A percentile compares a stretch with the other conserved stretches of the same genome.
Evolutionary conservation across 2,888 invertebrate species (phyloP).

Genomic region (Argyra leucocephala): DNA sequence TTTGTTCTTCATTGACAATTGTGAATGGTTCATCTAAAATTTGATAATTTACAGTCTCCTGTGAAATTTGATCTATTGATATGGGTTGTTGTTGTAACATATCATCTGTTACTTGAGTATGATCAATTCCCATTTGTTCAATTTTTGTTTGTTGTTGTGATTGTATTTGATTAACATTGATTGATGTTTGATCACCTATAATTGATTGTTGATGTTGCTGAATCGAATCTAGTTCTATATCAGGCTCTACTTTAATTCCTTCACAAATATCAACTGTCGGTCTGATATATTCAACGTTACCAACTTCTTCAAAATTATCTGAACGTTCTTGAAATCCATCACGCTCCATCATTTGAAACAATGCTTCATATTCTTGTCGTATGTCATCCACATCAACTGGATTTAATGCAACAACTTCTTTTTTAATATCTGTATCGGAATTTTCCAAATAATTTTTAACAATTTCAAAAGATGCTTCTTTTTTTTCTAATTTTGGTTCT

Average conservation of each 20-base stretch:
- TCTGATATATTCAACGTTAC: constrained; percentile 2
- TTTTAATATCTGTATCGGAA: constrained; percentile 20
- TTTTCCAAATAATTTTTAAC: constrained; percentile 21
- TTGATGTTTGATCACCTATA: neutral
- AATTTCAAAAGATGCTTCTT: constrained; percentile 11
- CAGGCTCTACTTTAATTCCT: neutral
- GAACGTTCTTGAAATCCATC: constrained; percentile 17
- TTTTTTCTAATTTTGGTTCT: constrained; percentile 5
- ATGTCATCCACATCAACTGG: constrained; percentile 20
- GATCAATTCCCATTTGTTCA: neutral
- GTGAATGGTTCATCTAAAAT: constrained; percentile 16
- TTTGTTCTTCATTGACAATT: constrained; percentile 16
- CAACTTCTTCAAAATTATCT: neutral
- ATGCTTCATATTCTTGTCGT: constrained; percentile 16
- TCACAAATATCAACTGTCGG: neutral
- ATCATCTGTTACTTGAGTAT: neutral
- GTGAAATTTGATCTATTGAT: neutral
- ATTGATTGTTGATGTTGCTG: neutral
- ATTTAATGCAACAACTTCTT: constrained; percentile 18
- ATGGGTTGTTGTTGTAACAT: neutral
- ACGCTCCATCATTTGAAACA: constrained; percentile 19
- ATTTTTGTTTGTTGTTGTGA: neutral
- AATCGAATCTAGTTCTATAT: neutral
- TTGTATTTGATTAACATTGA: neutral
- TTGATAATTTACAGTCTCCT: neutral